These are phyloP conservation scores for Drosophila maculinotata DNA, from an alignment of 2,888 invertebrate genomes.

Conservation along the genomic window DNA sequence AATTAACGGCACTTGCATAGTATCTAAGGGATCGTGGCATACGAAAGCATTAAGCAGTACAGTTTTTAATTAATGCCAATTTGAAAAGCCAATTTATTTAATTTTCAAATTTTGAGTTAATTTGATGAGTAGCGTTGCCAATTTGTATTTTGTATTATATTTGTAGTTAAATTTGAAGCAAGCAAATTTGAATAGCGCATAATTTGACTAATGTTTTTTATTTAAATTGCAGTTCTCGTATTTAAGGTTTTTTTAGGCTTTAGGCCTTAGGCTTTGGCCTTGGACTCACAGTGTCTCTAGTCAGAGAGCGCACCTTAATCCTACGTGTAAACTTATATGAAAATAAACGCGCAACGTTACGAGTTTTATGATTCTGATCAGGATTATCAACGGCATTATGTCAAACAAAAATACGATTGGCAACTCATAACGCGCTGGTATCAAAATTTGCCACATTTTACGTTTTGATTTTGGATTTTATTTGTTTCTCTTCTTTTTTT, in stretches of 20 bases:
- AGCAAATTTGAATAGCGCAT: conserved; percentile 54
- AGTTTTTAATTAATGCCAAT: conserved; percentile 37
- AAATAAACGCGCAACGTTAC: conserved; percentile 71
- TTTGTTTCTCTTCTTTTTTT: conserved; percentile 33
- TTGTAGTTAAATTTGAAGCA: conserved; percentile 28
- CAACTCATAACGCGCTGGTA: conserved; percentile 46
- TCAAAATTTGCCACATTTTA: conserved; percentile 51
- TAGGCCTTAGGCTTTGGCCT: conserved; percentile 31
- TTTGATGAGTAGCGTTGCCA: conserved; percentile 20
- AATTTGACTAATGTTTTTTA: conserved; percentile 26
- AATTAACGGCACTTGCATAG: conserved; percentile 50
- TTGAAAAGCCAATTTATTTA: conserved; percentile 39
- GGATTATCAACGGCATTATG: conserved; percentile 42
- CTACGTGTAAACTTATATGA: conserved; percentile 81
- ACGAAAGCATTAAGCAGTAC: conserved; percentile 44
- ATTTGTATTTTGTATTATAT: conserved; percentile 1
- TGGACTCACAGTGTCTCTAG: conserved; percentile 82
- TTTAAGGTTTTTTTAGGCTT: conserved; percentile 12
- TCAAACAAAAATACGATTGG: conserved; percentile 36
- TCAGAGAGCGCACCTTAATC: conserved; percentile 82
- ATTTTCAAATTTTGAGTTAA: conserved; percentile 10
- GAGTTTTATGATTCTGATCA: conserved; percentile 32
- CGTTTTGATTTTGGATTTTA: conserved; percentile 33
- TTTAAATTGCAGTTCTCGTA: conserved; percentile 19
- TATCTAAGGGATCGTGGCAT: conserved; percentile 23